Evolutionary conservation across 2,888 invertebrate genomes (phyloP), one percentile per base, ranked within the genome.

Genomic region (Ashinkailepas kermadecensis): DNA sequence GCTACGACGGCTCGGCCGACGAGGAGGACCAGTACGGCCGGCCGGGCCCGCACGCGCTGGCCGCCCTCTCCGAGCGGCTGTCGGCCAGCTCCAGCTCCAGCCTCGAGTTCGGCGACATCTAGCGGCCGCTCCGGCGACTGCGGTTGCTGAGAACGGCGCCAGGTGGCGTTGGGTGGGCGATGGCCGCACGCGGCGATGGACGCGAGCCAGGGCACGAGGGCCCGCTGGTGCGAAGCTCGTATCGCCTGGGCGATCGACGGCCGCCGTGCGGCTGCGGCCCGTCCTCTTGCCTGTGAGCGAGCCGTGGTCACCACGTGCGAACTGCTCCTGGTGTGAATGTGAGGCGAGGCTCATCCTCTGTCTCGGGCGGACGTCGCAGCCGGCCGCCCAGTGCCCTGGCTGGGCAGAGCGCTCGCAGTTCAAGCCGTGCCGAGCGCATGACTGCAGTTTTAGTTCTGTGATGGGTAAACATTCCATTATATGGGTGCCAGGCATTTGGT

Each of bases 1-100:
- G 74, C 54, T 74, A 74, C 21, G 74, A 74, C 54, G 74, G 74
- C 39, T 74, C 74, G 54, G 74, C 74, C 6, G 74, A 74, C 54
- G 74, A 74, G 54, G 74, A 74, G 74, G 74, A 74, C 8, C 23
- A n/a, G 65, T 13, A 9, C 65, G 23, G 65, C 23, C 18, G 18
- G 65, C 7, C 74, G 74, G 12, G 18, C 9, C 74, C 8, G 18
- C 18, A 54, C 18, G 8, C 6, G 54, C 74, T 74, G 54, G 11
- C 74, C 18, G 12, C 74, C 13, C 54, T 74, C 18, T 39, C 74
- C 54, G 74, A 74, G 74, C 39, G 74, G 18, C 54, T 74, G 1
- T 74, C 74, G 18, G 12, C 39, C 15, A 18, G 23, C 18, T 39
- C 39, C 18, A 74, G 74, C 74, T 74, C 74, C 74, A 74, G 74